Percentiles rank a stretch among this genome's conserved stretches.
Evolutionary conservation across 2,797 vertebrate genomes (phyloP).

Genomic region (Philypnodon macrostomus): DNA sequence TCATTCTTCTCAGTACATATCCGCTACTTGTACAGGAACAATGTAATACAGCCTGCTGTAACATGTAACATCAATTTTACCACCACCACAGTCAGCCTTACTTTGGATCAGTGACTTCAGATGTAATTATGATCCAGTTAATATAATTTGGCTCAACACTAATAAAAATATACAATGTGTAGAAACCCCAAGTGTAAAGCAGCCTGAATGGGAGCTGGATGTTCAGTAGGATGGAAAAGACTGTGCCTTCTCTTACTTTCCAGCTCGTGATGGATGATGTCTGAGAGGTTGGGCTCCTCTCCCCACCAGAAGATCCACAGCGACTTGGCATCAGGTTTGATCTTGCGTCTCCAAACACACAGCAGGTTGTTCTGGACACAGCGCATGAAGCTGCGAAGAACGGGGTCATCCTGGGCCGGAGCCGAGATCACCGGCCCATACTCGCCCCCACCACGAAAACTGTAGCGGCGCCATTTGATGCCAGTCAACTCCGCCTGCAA

Average conservation of each 20-base stretch:
- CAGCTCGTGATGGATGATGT: conserved; percentile 94
- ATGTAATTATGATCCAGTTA: conserved; percentile 19
- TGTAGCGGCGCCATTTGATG: conserved; percentile 99
- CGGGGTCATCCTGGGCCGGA: conserved; percentile 95
- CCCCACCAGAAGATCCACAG: conserved; percentile 99
- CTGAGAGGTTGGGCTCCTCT: conserved; percentile 90
- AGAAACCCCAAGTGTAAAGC: conserved; percentile 36
- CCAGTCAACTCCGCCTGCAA: conserved; percentile 92
- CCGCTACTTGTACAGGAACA: conserved; percentile 7
- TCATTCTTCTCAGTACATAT: conserved; percentile 8
- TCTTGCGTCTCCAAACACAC: conserved; percentile 94
- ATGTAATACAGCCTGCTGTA: conserved; percentile 8
- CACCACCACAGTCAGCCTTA: conserved; percentile 13
- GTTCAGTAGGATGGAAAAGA: conserved; percentile 34
- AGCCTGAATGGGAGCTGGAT: conserved; percentile 22
- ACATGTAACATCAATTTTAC: conserved; percentile 26
- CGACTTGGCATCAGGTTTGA: conserved; percentile 90
- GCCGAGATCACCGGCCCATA: conserved; percentile 96
- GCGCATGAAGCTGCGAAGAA: conserved; percentile 95
- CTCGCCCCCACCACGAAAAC: conserved; percentile 89
- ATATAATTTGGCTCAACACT: conserved; percentile 25
- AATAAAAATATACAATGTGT: conserved; percentile 27
- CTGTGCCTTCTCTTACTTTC: conserved; percentile 81
- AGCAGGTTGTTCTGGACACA: conserved; percentile 95
- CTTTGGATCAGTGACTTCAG: conserved; percentile 15